Evolutionary conservation across 2,113 vertebrate genomes (phyloP).

Genomic region (Empidonax traillii): DNA sequence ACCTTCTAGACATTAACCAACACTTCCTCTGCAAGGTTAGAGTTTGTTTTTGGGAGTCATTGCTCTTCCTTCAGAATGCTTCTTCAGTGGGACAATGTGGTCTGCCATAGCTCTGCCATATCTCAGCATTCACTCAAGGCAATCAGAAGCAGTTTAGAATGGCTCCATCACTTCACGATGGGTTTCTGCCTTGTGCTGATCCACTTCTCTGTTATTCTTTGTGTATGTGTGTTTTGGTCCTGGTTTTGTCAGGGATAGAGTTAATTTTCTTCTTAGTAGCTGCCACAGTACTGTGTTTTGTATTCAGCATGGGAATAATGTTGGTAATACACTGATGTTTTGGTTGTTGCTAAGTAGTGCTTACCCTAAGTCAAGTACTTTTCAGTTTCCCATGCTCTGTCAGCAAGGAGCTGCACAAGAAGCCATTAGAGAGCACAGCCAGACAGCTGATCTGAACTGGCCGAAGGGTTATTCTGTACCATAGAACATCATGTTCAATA

Average conservation of each 20-base stretch:
- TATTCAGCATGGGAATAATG: neutral
- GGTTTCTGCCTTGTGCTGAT: neutral
- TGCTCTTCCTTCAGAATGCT: neutral
- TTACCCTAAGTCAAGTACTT: neutral
- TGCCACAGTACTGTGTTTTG: neutral
- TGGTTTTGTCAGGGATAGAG: neutral
- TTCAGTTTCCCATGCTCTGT: neutral
- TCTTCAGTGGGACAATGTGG: neutral
- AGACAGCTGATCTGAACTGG: fast-evolving
- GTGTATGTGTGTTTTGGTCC: neutral
- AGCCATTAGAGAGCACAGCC: neutral
- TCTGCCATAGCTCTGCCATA: neutral
- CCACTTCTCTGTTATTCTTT: neutral
- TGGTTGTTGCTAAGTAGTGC: neutral
- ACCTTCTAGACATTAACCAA: neutral
- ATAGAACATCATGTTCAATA: no score
- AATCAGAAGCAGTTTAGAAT: neutral
- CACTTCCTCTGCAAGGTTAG: neutral
- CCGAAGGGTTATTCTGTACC: neutral
- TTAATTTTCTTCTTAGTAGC: neutral
- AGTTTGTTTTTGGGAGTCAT: neutral
- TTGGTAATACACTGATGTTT: neutral
- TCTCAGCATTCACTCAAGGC: neutral
- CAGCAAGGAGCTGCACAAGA: neutral
- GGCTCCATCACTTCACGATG: neutral